Percentiles rank a stretch among this genome's conserved stretches.
Evolutionary conservation across 2,888 invertebrate species (phyloP).

Genomic region (Heliconius charithonia): DNA sequence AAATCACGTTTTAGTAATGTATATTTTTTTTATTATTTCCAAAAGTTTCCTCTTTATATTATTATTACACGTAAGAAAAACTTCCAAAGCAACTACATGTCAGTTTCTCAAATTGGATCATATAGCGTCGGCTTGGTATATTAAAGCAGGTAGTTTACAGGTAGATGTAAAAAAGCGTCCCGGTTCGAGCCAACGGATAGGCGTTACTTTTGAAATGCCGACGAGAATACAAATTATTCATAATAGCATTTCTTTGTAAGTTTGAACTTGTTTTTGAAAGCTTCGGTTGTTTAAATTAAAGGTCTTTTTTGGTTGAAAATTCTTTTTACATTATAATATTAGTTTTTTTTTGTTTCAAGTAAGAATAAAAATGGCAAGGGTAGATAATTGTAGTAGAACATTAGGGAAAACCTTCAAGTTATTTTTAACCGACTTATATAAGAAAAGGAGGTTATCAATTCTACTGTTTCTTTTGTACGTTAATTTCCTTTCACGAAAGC

Average conservation of each 20-base stretch:
- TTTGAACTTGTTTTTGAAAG: not conserved
- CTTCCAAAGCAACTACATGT: not conserved
- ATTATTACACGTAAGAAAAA: not conserved
- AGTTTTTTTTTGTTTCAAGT: not conserved
- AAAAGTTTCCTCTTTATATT: not conserved
- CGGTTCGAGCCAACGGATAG: not conserved
- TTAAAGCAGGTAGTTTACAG: constrained; percentile 55
- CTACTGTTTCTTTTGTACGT: too few species aligned
- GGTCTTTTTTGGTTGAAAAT: not conserved
- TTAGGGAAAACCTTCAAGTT: too few species aligned
- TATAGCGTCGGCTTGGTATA: constrained; percentile 32
- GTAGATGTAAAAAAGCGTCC: constrained; percentile 51
- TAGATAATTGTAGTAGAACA: not conserved
- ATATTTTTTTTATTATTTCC: not conserved
- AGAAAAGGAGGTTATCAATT: too few species aligned
- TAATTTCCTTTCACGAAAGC: too few species aligned
- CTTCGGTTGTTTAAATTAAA: constrained; percentile 2
- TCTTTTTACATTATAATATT: not conserved
- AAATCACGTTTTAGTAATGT: too few species aligned
- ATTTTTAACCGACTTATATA: too few species aligned
- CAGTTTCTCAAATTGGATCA: not conserved
- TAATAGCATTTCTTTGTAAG: constrained; percentile 8
- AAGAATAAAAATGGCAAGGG: not conserved
- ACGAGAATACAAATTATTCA: constrained; percentile 16
- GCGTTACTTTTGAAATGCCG: constrained; percentile 13